Evolutionary conservation across 2,888 invertebrate species (phyloP).

Genomic region (Clepsis dumicolana): DNA sequence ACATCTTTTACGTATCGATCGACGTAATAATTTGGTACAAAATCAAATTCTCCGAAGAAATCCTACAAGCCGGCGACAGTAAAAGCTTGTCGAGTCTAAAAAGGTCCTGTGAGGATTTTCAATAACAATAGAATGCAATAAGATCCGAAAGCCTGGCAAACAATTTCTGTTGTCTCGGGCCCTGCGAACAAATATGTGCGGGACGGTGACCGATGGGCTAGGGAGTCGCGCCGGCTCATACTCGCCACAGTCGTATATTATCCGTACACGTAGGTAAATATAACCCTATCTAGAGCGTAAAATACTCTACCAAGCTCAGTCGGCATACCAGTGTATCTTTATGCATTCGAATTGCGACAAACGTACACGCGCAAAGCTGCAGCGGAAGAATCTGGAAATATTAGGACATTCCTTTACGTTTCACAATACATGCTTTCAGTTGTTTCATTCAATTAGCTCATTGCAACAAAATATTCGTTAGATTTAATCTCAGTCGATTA

Average conservation of each 20-base stretch:
- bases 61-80: constrained; percentile 19
- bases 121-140: constrained; percentile 42
- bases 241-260: neutral
- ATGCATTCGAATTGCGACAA: too few species aligned
- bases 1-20: neutral
- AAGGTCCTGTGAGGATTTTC: constrained; percentile 39
- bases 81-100: constrained; percentile 37
- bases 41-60: constrained; percentile 8
- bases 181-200: constrained; percentile 28
- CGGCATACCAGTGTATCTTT: neutral
- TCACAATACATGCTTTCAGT: too few species aligned
- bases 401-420: too few species aligned
- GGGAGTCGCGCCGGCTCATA: neutral
- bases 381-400: too few species aligned
- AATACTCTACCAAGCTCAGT: neutral
- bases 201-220: constrained; percentile 7
- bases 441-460: neutral
- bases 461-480: too few species aligned
- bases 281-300: neutral
- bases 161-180: constrained; percentile 33
- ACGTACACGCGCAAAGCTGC: too few species aligned
- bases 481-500: constrained; percentile 23
- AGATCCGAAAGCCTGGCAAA: constrained; percentile 39
- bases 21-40: neutral
- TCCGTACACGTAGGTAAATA: too few species aligned